Percentiles rank a stretch among this genome's conserved stretches.
phyloP scores from a whole-genome alignment of 2,797 vertebrate genomes.

The Darevskia mixta region DNA sequence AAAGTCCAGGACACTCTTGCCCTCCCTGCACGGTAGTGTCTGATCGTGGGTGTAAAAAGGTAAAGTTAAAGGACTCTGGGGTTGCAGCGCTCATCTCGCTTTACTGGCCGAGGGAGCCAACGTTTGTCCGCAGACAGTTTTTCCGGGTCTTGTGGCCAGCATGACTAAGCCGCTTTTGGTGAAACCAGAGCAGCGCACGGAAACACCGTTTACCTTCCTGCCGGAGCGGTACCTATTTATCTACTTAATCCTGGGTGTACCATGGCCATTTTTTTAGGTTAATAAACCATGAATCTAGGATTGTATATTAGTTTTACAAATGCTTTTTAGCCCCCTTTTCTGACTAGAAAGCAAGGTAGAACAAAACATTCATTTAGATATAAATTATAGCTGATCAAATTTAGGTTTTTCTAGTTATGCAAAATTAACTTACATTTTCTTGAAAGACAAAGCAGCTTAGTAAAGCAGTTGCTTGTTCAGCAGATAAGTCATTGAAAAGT shows the following conservation, averaged over 20 bases:
- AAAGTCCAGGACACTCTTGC: not conserved
- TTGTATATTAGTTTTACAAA: not conserved
- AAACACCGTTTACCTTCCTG: too few species aligned
- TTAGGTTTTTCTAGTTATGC: not conserved
- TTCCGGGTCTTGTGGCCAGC: too few species aligned
- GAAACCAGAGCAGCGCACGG: too few species aligned
- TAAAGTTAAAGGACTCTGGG: too few species aligned
- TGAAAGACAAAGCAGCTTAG: slow-evolving; percentile 99
- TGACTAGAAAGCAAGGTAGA: not conserved
- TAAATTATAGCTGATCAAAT: not conserved
- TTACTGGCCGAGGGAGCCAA: too few species aligned
- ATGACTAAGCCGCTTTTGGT: too few species aligned
- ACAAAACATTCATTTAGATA: not conserved
- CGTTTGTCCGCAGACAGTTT: too few species aligned
- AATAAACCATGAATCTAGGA: not conserved
- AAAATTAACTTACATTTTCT: slow-evolving; percentile 88
- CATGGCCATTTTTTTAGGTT: too few species aligned
- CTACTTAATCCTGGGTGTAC: not conserved
- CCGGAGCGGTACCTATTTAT: too few species aligned
- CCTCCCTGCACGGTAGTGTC: not conserved
- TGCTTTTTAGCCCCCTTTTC: not conserved
- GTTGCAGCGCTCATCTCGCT: too few species aligned
- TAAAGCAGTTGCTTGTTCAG: slow-evolving; percentile 92
- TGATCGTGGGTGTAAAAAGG: not conserved
- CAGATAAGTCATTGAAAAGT: slow-evolving; percentile 95